Conservation (phyloP, 2,113 vertebrate species). For the Helogale parvula region DNA sequence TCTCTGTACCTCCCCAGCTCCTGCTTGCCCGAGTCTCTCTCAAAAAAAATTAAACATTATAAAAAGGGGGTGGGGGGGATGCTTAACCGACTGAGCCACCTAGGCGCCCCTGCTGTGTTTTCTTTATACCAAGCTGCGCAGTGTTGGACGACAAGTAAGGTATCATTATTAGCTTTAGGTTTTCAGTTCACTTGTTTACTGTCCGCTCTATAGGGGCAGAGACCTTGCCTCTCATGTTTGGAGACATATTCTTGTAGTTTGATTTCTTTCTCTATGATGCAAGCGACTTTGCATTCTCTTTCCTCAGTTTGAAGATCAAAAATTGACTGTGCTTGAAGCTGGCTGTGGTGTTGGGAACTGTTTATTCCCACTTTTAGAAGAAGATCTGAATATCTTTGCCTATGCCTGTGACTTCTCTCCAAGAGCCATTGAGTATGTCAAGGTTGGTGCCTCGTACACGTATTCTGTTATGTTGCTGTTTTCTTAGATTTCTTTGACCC, state of each 20-base stretch:
- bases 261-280: not conserved
- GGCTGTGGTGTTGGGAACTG: slow-evolving; percentile 99
- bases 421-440: slow-evolving; percentile 95
- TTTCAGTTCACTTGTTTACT: not conserved
- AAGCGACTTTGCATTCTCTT: slow-evolving; percentile 56
- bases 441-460: slow-evolving; percentile 86
- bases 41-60: too few relatives aligned
- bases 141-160: not conserved
- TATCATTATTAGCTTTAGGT: not conserved
- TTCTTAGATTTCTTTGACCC: not conserved
- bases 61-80: too few relatives aligned
- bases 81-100: too few relatives aligned
- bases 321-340: slow-evolving; percentile 94
- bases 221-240: not conserved
- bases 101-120: too few relatives aligned
- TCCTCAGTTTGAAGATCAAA: slow-evolving; percentile 90
- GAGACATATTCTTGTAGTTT: not conserved
- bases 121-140: not conserved
- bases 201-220: not conserved
- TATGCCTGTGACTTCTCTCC: slow-evolving; percentile 99
- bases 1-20: too few relatives aligned
- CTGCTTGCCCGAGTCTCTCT: too few relatives aligned
- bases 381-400: slow-evolving; percentile 92
- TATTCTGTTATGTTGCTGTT: not conserved
- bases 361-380: slow-evolving; percentile 96